A percentile compares a stretch with the other conserved stretches of the same genome.
Conservation (phyloP, 2,888 invertebrate species). For the Agonopterix heracliana region DNA sequence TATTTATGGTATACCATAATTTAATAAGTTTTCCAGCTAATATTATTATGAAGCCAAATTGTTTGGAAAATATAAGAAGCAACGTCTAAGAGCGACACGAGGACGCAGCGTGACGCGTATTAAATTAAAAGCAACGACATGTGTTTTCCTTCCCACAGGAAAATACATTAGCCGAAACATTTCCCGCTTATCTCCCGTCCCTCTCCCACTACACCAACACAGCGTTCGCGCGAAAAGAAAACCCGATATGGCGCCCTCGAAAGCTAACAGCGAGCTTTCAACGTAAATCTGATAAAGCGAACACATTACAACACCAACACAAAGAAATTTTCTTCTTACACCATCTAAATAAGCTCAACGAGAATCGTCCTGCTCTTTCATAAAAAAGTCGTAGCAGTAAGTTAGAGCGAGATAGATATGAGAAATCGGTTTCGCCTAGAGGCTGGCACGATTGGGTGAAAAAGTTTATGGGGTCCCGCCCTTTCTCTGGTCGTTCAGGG, state of each 20-base stretch:
- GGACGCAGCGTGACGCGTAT: conserved; percentile 70
- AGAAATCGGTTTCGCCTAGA: conserved; percentile 20
- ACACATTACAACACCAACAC: conserved; percentile 69
- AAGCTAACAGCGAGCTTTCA: conserved; percentile 71
- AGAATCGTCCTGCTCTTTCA: conserved; percentile 23
- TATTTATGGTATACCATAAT: not conserved
- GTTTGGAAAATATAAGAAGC: conserved; percentile 11
- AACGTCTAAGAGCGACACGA: conserved; percentile 44
- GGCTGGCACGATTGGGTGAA: conserved; percentile 57
- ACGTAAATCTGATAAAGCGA: conserved; percentile 74
- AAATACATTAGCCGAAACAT: conserved; percentile 73
- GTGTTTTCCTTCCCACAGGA: conserved; percentile 76
- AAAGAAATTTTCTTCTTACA: conserved; percentile 64
- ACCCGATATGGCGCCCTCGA: conserved; percentile 53
- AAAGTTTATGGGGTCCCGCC: conserved; percentile 63
- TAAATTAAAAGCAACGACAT: conserved; percentile 75
- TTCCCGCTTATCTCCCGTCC: conserved; percentile 49
- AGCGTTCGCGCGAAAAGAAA: conserved; percentile 31
- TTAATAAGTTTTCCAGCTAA: not conserved
- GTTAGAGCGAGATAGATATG: conserved; percentile 38
- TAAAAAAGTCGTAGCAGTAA: conserved; percentile 2
- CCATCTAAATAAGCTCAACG: conserved; percentile 12
- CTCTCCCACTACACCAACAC: conserved; percentile 27
- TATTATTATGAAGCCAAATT: conserved; percentile 2
- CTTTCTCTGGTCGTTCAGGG: conserved; percentile 58